A percentile compares a stretch with the other conserved stretches of the same genome.
These are phyloP conservation scores for Hybognathus amarus DNA, from an alignment of 2,797 vertebrate species.

Conservation along the genomic window DNA sequence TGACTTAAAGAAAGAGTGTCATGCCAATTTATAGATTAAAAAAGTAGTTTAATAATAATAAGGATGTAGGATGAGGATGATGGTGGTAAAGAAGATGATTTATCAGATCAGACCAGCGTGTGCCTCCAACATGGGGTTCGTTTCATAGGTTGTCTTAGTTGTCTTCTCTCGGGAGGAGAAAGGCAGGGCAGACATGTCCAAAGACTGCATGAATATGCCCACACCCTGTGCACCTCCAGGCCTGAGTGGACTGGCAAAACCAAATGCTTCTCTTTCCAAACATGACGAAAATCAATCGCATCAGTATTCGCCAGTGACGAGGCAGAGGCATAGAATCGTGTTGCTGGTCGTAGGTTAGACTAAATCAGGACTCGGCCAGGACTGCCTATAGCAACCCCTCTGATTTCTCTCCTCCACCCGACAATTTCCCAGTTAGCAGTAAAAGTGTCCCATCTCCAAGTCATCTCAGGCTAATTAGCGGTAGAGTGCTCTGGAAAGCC, in stretches of 20 bases:
- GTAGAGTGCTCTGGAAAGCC: constrained; percentile 30
- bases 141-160: constrained; percentile 80
- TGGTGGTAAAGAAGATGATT: constrained; percentile 65
- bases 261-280: constrained; percentile 68
- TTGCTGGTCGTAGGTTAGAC: constrained; percentile 47
- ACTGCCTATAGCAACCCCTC: constrained; percentile 58
- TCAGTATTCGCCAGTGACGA: constrained; percentile 71
- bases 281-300: constrained; percentile 58
- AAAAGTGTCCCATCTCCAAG: constrained; percentile 36
- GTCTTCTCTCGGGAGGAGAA: constrained; percentile 79
- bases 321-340: constrained; percentile 42
- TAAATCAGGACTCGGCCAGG: constrained; percentile 57
- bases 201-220: constrained; percentile 58
- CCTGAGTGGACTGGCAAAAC: constrained; percentile 63
- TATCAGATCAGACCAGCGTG: constrained; percentile 95
- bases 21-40: constrained; percentile 91
- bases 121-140: constrained; percentile 86
- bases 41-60: constrained; percentile 72
- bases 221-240: constrained; percentile 49
- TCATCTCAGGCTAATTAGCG: constrained; percentile 61
- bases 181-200: constrained; percentile 67
- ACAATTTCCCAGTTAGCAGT: constrained; percentile 36
- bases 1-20: constrained; percentile 84
- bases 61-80: constrained; percentile 70
- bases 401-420: constrained; percentile 3